phyloP scores from a whole-genome alignment of 1,140 invertebrate genomes.

The Oncopeltus fasciatus region DNA sequence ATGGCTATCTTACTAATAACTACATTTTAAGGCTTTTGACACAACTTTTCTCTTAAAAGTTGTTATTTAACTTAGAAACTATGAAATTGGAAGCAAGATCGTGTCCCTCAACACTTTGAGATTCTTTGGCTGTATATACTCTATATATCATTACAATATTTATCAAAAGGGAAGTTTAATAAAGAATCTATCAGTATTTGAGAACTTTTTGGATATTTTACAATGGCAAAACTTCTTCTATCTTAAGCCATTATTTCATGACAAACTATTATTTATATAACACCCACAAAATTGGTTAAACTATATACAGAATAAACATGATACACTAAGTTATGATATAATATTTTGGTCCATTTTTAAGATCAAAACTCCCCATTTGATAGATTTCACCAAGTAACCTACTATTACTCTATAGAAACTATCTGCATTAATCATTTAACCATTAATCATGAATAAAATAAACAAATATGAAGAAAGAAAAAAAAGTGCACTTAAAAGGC shows the following conservation, averaged over 20 bases:
- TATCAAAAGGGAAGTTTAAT: constrained; percentile 17
- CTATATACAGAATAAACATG: not conserved
- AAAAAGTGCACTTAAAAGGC: constrained; percentile 11
- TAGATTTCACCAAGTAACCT: constrained; percentile 1
- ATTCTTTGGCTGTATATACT: constrained; percentile 19
- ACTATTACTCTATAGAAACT: not conserved
- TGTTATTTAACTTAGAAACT: constrained; percentile 13
- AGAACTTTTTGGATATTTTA: not conserved
- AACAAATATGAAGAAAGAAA: not conserved
- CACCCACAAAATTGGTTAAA: not conserved
- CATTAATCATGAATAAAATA: not conserved
- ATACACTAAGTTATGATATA: constrained; percentile 12
- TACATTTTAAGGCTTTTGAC: constrained; percentile 13
- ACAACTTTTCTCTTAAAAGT: constrained; percentile 8
- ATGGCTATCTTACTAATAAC: constrained; percentile 10
- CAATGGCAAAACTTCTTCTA: not conserved
- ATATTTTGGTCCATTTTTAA: constrained; percentile 14
- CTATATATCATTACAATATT: not conserved
- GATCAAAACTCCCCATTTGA: constrained; percentile 15
- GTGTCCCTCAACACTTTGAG: constrained; percentile 14
- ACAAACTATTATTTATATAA: not conserved
- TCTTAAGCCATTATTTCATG: not conserved
- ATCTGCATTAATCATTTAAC: not conserved
- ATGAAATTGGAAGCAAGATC: constrained; percentile 15
- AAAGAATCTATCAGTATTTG: not conserved